Conservation (phyloP, 1,140 invertebrate genomes). For the Sarcophaga peregrina region DNA sequence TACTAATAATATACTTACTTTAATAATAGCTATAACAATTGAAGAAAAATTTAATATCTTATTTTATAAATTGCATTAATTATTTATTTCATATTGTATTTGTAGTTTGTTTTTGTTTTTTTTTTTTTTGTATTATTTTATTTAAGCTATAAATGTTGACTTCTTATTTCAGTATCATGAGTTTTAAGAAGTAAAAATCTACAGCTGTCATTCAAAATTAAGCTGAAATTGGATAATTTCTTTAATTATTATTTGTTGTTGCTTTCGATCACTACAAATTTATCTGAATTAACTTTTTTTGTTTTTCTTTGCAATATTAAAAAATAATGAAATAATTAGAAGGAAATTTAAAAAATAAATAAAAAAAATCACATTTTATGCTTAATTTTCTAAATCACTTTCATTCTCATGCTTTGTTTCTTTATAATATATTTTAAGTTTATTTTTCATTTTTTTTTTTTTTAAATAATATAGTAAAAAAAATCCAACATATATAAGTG, state of each 20-base stretch:
- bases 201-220: constrained; percentile 22
- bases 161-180: constrained; percentile 8
- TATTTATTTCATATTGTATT: background rate
- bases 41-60: background rate
- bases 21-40: background rate
- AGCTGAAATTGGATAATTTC: constrained; percentile 19
- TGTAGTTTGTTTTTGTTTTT: background rate
- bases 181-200: constrained; percentile 17
- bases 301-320: background rate
- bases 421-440: background rate
- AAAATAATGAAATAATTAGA: background rate
- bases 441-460: too few species aligned
- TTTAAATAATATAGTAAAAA: background rate
- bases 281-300: background rate
- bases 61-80: constrained; percentile 14
- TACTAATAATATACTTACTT: too few species aligned
- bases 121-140: too few species aligned
- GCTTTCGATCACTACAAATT: constrained; percentile 3
- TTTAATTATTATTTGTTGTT: background rate
- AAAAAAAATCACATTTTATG: background rate
- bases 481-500: constrained; percentile 2
- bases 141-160: constrained; percentile 13
- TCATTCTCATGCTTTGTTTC: background rate
- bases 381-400: constrained; percentile 27
- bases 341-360: too few species aligned